Base-by-base conservation (phyloP, 2,888 invertebrate species). In the Caenorhabditis angaria region DNA sequence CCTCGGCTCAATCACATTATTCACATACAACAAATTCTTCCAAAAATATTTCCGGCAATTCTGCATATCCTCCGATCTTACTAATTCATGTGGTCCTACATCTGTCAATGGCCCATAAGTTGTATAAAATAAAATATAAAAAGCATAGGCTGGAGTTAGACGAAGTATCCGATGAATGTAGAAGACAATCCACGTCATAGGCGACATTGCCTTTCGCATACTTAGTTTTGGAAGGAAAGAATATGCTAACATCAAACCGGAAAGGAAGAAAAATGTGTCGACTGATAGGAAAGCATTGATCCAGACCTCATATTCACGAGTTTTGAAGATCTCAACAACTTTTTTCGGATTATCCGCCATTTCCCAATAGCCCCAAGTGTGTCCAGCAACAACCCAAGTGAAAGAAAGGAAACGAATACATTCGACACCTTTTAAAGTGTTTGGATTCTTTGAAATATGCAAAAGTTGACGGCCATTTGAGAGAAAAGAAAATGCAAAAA, bases 241-340 rank as follows among this genome's bases (percentile, higher is more conserved):
- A 63, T 69, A 81, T 29, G 75, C 60, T 22, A 77, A 67, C 53
- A 80, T 61, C 10, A 81, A 59, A 12, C 82, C 82, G 20, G 72
- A 69, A 10, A 81, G 65, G 61, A 83, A 75, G 47, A 82, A 76
- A 62, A 82, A 82, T 5, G 82, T 82, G 67, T 82, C 82, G 24
- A 82, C 80, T 24, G 76, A 76, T 53, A 79, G 73, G 53, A 70
- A 78, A 6, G 74, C 82, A 53, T 77, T 82, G 32, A 74, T 47
- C 70, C 80, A 69, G n/a, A 82, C 32, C 50, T 77, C 73, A 20
- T 77, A 65, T 35, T 70, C 53, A 20, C 69, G 50, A 12, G 61
- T 50, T 25, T 72, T 61, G 53, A 76, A 47, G 53, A 75, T 74
- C 29, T 61, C 65, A 32, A 71, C 50, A 4, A 72, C 54, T 24